Evolutionary conservation across 2,113 vertebrate genomes (phyloP).

Genomic region (Phrynosoma platyrhinos): DNA sequence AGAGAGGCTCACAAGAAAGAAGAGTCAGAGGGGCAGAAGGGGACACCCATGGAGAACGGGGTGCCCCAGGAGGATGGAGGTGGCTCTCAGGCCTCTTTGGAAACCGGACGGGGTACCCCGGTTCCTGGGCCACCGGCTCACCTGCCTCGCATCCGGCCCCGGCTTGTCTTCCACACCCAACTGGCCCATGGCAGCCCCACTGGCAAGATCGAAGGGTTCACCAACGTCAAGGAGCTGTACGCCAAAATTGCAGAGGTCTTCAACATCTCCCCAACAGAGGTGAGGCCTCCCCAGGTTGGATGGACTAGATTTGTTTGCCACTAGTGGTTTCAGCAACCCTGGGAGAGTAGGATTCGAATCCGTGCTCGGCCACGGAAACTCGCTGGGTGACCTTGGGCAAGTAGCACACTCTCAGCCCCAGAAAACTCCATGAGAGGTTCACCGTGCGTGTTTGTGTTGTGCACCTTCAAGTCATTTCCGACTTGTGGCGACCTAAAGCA

Average conservation of each 20-base stretch:
- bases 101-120: constrained; percentile 27
- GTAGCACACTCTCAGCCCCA: too few relatives aligned
- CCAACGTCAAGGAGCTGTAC: constrained; percentile 97
- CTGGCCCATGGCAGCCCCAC: constrained; percentile 96
- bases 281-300: constrained; percentile 62
- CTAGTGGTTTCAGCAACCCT: too few relatives aligned
- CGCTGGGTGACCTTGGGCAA: too few relatives aligned
- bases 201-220: constrained; percentile 93
- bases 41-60: constrained; percentile 57
- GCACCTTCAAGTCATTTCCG: too few relatives aligned
- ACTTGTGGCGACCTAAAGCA: too few relatives aligned
- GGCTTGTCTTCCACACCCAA: constrained; percentile 94
- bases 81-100: background rate
- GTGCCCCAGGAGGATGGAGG: constrained; percentile 42
- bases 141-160: constrained; percentile 79
- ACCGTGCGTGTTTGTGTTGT: too few relatives aligned
- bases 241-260: constrained; percentile 96
- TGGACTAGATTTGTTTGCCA: too few relatives aligned
- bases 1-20: constrained; percentile 65
- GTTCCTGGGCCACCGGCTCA: constrained; percentile 57
- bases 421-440: too few relatives aligned
- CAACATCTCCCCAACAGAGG: constrained; percentile 93
- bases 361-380: too few relatives aligned
- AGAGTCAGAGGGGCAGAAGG: constrained; percentile 63
- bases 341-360: too few relatives aligned